A percentile compares a stretch with the other conserved stretches of the same genome.
Conservation (phyloP, 2,113 vertebrate genomes). For the Prionailurus viverrinus region DNA sequence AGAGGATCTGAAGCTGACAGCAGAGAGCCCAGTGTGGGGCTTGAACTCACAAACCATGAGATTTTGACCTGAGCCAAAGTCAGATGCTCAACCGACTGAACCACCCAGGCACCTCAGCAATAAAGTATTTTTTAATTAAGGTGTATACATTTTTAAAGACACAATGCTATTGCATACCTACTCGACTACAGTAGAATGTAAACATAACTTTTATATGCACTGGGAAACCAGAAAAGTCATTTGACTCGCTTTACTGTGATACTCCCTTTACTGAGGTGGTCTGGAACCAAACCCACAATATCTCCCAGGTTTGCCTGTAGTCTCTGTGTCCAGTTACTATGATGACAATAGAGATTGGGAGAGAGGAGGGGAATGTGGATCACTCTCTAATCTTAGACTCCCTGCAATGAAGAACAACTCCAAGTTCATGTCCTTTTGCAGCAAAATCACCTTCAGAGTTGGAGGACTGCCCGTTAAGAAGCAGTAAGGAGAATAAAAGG, state of each 20-base stretch:
- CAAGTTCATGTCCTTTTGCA: background rate
- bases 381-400: background rate
- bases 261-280: background rate
- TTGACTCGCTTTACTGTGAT: background rate
- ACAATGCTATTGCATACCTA: background rate
- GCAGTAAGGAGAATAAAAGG: background rate
- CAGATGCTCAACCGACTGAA: too few species aligned
- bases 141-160: background rate
- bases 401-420: background rate
- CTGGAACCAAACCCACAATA: background rate
- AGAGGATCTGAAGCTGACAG: too few species aligned
- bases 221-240: background rate
- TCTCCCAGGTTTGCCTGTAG: background rate
- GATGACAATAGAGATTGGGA: background rate
- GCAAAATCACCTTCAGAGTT: background rate
- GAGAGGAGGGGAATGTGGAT: background rate
- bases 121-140: background rate
- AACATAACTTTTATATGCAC: background rate
- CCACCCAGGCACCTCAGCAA: background rate
- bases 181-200: background rate
- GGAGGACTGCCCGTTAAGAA: background rate
- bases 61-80: too few species aligned
- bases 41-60: too few species aligned
- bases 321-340: background rate
- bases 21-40: too few species aligned